phyloP scores from a whole-genome alignment of 2,888 invertebrate genomes.

The Sarcophaga caerulescens region DNA sequence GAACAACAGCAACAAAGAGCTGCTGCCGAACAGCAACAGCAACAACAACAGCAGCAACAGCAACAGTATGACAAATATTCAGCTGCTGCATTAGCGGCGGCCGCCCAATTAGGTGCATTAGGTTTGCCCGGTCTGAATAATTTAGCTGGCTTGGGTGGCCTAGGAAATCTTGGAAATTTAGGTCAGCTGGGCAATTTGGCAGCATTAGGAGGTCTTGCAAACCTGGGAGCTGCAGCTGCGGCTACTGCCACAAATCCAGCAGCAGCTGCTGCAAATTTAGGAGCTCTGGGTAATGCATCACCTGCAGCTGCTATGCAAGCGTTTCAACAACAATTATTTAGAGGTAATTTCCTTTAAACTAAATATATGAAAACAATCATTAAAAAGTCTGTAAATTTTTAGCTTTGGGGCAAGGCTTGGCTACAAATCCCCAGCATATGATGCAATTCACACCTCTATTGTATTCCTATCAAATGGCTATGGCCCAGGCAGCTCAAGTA shows the following conservation, averaged over 20 bases:
- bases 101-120: slow-evolving; percentile 79
- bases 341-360: slow-evolving; percentile 83
- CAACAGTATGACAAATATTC: slow-evolving; percentile 81
- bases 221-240: slow-evolving; percentile 78
- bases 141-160: slow-evolving; percentile 76
- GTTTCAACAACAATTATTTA: slow-evolving; percentile 90
- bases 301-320: slow-evolving; percentile 90
- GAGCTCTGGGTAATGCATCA: slow-evolving; percentile 76
- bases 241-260: slow-evolving; percentile 84
- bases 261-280: slow-evolving; percentile 77
- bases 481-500: slow-evolving; percentile 87
- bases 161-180: slow-evolving; percentile 76
- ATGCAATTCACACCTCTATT: slow-evolving; percentile 93
- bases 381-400: neutral
- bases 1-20: slow-evolving; percentile 71
- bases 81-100: slow-evolving; percentile 82
- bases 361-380: neutral
- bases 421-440: slow-evolving; percentile 89
- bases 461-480: slow-evolving; percentile 94
- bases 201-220: slow-evolving; percentile 76
- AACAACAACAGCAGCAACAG: slow-evolving; percentile 76
- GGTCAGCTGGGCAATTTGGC: slow-evolving; percentile 79
- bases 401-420: slow-evolving; percentile 80
- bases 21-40: slow-evolving; percentile 72
- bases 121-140: slow-evolving; percentile 79